A percentile compares a stretch with the other conserved stretches of the same genome.
phyloP scores from a whole-genome alignment of 2,888 invertebrate genomes.

The Empis livida region DNA sequence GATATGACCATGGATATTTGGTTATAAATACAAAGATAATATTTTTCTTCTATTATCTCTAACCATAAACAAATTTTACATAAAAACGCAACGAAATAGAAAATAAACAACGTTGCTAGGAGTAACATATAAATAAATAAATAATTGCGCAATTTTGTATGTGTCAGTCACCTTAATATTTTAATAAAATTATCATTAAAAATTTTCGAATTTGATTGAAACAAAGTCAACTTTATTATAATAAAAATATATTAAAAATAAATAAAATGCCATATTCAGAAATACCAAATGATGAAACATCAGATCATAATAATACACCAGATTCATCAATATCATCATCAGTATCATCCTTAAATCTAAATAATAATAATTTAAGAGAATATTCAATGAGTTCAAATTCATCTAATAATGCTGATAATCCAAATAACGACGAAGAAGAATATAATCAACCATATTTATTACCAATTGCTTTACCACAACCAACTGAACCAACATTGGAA shows the following conservation, averaged over 20 bases:
- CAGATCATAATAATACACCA: conserved; percentile 24
- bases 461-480: conserved; percentile 38
- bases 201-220: neutral
- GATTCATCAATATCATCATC: conserved; percentile 27
- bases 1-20: no score
- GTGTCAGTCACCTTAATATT: no score
- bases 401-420: conserved; percentile 4
- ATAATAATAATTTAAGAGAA: neutral
- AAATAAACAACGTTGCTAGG: no score
- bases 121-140: no score
- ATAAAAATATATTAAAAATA: neutral
- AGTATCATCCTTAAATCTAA: conserved; percentile 4
- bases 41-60: no score
- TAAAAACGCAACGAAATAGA: no score
- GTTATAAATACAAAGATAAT: no score
- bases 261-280: conserved; percentile 23
- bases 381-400: conserved; percentile 9
- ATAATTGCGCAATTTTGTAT: no score
- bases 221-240: neutral
- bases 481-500: conserved; percentile 44
- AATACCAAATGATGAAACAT: conserved; percentile 20
- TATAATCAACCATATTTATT: conserved; percentile 37
- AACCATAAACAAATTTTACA: no score
- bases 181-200: neutral
- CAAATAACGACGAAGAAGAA: conserved; percentile 22